Base-by-base conservation (phyloP, 1,140 invertebrate genomes). In the Hetaerina americana region DNA sequence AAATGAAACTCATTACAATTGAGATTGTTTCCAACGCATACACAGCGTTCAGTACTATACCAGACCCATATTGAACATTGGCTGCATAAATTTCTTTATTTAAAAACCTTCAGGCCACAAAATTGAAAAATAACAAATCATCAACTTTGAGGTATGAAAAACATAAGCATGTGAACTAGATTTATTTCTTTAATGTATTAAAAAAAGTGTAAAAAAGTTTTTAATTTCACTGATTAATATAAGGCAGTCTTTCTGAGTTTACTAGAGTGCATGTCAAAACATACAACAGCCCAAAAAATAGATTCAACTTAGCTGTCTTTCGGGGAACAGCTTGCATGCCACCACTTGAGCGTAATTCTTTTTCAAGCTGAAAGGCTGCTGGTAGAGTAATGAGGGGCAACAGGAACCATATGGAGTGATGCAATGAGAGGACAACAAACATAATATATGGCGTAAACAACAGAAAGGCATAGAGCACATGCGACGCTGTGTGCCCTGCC, bases 401-500 rank as follows among this genome's bases (percentile, higher is more conserved):
- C 73, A 96, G 82, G 79, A 97, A 94, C 90, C 92, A 96, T 31
- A 87, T 78, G 5, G 92, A 94, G 79, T 91, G 91, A 78, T 93
- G 90, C 0, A 95, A 82, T 6, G 90, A 88, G 70, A 92, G 86
- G 57, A 96, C 90, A 29, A 92, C 88, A 81, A 97, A 91, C 73
- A 93, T 87, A 71, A 96, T 91, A 76, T 97, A 97, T 5, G 96
- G 95, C 57, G 89, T 88, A 80, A 97, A 98, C 12, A 98, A 79
- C 73, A 98, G 85, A 83, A 95, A 88, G 67, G 92, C 92, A 81
- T 95, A 97, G 8, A 97, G 83, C 73, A 96, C 86, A 81, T 96
- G 93, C 12, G 96, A 97, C 71, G 91, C 90, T 57, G 92, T 94
- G 76, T 89, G 89, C 18, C 95, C 96, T 76, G 97, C 90, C n/a